Conservation (phyloP, 35 echinoderm and acorn worm genomes). For the Apostichopus californicus region DNA sequence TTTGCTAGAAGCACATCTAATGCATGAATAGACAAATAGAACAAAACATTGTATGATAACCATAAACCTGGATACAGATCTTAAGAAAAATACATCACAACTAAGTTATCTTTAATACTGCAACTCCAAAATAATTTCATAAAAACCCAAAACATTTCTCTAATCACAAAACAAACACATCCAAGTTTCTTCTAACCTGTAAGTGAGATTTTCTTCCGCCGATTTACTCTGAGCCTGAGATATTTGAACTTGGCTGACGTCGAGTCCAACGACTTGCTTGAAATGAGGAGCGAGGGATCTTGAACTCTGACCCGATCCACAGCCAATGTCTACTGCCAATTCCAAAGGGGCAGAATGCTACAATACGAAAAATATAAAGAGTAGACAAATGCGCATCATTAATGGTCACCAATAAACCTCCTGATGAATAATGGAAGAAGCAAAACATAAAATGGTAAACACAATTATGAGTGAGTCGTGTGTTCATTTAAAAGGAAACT, state of each 20-base stretch:
- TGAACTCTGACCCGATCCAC: slow-evolving; percentile 83
- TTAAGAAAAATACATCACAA: no score
- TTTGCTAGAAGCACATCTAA: no score
- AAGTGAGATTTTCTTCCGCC: slow-evolving; percentile 49
- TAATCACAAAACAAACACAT: no score
- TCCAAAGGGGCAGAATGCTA: slow-evolving; percentile 3
- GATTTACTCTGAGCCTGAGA: slow-evolving; percentile 40
- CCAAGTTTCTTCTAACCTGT: slow-evolving; percentile 49
- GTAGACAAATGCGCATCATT: no score
- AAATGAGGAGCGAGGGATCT: slow-evolving; percentile 63
- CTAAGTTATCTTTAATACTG: no score
- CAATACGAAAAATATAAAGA: neutral
- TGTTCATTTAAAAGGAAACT: no score
- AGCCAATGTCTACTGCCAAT: slow-evolving; percentile 77
- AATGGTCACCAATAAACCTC: neutral
- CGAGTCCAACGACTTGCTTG: slow-evolving; percentile 67
- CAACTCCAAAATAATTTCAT: no score
- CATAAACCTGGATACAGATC: no score
- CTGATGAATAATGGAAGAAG: neutral
- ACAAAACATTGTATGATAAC: no score
- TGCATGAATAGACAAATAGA: no score
- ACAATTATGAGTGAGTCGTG: neutral
- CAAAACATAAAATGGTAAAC: neutral
- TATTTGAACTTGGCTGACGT: slow-evolving; percentile 72
- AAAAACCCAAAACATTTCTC: no score